phyloP scores from a whole-genome alignment of 2,888 invertebrate species.

The Lymantria dispar region DNA sequence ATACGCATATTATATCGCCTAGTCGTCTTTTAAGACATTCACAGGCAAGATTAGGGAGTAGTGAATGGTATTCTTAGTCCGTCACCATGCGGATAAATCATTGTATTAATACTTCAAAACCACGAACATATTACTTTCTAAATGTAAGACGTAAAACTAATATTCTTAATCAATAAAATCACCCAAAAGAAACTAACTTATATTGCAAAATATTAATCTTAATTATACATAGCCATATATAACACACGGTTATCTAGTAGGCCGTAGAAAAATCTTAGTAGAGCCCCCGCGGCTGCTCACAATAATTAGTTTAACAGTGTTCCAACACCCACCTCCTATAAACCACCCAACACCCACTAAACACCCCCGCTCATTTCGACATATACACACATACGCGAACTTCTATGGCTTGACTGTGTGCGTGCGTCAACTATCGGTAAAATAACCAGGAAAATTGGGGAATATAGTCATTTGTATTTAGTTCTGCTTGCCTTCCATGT shows the following conservation, averaged over 20 bases:
- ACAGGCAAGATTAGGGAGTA: too few relatives aligned
- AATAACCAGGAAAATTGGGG: conserved; percentile 50
- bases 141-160: background rate
- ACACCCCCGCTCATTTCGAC: conserved; percentile 26
- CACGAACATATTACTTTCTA: background rate
- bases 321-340: conserved; percentile 41
- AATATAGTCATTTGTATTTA: conserved; percentile 49
- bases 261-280: conserved; percentile 58
- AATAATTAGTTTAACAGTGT: conserved; percentile 69
- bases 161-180: conserved; percentile 24
- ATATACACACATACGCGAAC: conserved; percentile 27
- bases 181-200: conserved; percentile 11
- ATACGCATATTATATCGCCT: too few relatives aligned
- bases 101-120: too few relatives aligned
- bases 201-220: conserved; percentile 40
- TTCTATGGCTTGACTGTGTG: conserved; percentile 23
- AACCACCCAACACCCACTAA: conserved; percentile 19
- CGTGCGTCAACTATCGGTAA: conserved; percentile 51
- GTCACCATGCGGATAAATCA: too few relatives aligned
- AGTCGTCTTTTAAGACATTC: too few relatives aligned
- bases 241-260: conserved; percentile 37
- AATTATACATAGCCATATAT: conserved; percentile 15
- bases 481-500: conserved; percentile 16
- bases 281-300: conserved; percentile 47
- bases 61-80: too few relatives aligned